Evolutionary conservation across 1,140 invertebrate species (phyloP), one percentile per base, ranked within the genome.

Genomic region (Drosophila bocqueti): DNA sequence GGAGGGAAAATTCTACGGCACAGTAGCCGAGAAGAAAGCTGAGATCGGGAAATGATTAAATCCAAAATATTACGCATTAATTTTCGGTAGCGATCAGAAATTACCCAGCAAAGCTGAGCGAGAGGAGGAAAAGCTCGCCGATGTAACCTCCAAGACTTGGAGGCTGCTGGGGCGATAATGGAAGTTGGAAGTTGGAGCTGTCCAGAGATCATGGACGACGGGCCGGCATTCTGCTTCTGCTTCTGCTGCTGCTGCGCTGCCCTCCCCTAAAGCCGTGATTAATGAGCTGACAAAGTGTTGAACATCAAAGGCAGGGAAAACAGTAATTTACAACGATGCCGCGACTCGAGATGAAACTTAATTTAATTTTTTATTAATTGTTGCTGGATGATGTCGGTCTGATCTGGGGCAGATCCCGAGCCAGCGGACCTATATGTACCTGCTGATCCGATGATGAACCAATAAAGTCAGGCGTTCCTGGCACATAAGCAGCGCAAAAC

Each of bases 31-130:
- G 57, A 45, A 63, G 50, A 71, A 72, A 81, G 73, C 55, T 71
- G 36, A 43, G 58, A 49, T 61, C 54, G 66, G 71, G 55, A 64
- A 73, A 62, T 54, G 68, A 64, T 69, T 66, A 89, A 83, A 84
- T 81, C 67, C 29, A 40, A 85, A 85, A 79, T 81, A 81, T 36
- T 81, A 85, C 85, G 85, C 85, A 89, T 89, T 90, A 84, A 89
- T 89, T 90, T 89, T 89, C 85, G 78, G 85, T 90, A 89, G 85
- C 85, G 85, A 79, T 84, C 77, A 76, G 59, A 75, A 84, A 89
- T 90, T 90, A 89, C 75, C 65, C 60, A 47, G 50, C 61, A 68
- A 68, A 65, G 59, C 71, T 69, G 15, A 36, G 77, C 76, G 65
- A 64, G 36, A 59, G 36, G 36, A 55, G 36, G 66, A 73, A 73